Percentiles rank a stretch among this genome's conserved stretches.
These are phyloP conservation scores for Cottus gobio DNA, from an alignment of 2,113 vertebrate genomes.

Conservation along the genomic window DNA sequence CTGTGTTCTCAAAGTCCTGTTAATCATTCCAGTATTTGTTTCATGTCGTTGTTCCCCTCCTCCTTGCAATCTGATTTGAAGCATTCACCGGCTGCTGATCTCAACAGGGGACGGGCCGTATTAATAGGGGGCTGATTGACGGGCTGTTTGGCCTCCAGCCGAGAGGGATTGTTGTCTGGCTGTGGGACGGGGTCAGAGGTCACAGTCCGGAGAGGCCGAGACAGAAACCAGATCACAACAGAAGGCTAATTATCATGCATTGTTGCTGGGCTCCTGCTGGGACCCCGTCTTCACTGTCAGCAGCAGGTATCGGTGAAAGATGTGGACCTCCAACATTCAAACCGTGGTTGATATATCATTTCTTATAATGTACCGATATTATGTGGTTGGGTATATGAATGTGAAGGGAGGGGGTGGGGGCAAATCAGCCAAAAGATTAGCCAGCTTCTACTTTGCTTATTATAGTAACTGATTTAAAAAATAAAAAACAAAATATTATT, in stretches of 20 bases:
- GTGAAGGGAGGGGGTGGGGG: background rate
- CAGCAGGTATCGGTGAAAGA: slow-evolving; percentile 15
- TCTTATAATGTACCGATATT: background rate
- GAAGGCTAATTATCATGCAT: slow-evolving; percentile 69
- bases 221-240: slow-evolving; percentile 70
- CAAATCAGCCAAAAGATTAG: background rate
- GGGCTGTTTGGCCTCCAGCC: slow-evolving; percentile 64
- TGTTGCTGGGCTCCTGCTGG: slow-evolving; percentile 56
- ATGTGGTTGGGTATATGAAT: background rate
- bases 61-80: slow-evolving; percentile 17
- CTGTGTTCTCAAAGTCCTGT: slow-evolving; percentile 1
- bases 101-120: slow-evolving; percentile 21
- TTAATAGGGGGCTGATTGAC: slow-evolving; percentile 64
- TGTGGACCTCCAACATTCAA: slow-evolving; percentile 12
- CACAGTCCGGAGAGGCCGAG: slow-evolving; percentile 50
- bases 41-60: background rate
- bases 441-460: background rate
- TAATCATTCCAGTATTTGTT: slow-evolving; percentile 35
- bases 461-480: no score
- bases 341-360: slow-evolving; percentile 2
- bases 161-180: slow-evolving; percentile 67
- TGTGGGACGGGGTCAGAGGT: slow-evolving; percentile 73
- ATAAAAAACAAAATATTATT: background rate
- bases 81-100: slow-evolving; percentile 28
- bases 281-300: slow-evolving; percentile 40